phyloP scores from a whole-genome alignment of 2,797 vertebrate species.

The Discoglossus pictus region DNA sequence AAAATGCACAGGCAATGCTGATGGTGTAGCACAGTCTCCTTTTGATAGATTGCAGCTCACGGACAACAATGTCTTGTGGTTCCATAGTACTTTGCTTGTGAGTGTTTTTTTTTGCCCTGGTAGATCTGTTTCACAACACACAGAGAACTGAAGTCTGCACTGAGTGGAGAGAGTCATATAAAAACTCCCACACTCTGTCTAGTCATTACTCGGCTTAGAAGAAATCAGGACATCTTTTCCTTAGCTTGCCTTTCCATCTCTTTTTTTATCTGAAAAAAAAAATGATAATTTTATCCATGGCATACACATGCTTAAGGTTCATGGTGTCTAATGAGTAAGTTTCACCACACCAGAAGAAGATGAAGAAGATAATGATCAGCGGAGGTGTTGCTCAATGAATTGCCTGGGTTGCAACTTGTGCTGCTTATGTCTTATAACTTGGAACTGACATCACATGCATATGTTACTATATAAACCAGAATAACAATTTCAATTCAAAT shows the following conservation, averaged over 20 bases:
- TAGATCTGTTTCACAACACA: slow-evolving; percentile 35
- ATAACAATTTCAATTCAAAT: too few species aligned
- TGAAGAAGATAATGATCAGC: too few species aligned
- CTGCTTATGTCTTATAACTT: too few species aligned
- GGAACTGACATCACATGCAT: too few species aligned
- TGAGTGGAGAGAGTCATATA: slow-evolving; percentile 10
- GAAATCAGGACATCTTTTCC: slow-evolving; percentile 33
- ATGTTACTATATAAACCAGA: too few species aligned
- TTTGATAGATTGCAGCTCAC: slow-evolving; percentile 30
- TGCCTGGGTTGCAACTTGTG: too few species aligned
- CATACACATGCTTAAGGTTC: too few species aligned
- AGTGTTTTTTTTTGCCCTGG: slow-evolving; percentile 30
- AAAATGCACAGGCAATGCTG: slow-evolving; percentile 28
- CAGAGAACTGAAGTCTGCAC: slow-evolving; percentile 12
- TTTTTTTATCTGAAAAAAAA: too few species aligned
- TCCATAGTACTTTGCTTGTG: slow-evolving; percentile 37
- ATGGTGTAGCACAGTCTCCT: slow-evolving; percentile 32
- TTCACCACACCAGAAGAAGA: too few species aligned
- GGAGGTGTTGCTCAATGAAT: too few species aligned
- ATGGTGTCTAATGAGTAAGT: too few species aligned
- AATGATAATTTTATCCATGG: too few species aligned
- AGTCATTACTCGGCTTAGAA: slow-evolving; percentile 28
- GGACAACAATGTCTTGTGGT: slow-evolving; percentile 33
- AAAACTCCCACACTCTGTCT: slow-evolving; percentile 41
- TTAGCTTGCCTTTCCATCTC: slow-evolving; percentile 7